phyloP scores from a whole-genome alignment of 2,888 invertebrate genomes.

The Omphaloscelis lunosa region DNA sequence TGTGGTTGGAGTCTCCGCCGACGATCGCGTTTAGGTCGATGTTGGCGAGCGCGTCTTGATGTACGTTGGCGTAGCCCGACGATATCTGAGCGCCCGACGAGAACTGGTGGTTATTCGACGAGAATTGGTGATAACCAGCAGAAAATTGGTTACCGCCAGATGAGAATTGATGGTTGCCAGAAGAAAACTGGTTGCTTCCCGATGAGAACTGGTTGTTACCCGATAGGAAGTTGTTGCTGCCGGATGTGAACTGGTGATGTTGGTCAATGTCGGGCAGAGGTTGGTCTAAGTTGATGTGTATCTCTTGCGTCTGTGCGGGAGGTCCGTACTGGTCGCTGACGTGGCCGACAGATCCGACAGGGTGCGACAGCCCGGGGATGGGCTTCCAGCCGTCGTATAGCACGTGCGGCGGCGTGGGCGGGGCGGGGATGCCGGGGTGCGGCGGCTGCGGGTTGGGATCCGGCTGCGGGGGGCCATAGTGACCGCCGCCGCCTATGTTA shows the following conservation, averaged over 20 bases:
- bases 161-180: conserved; percentile 23
- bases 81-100: conserved; percentile 77
- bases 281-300: conserved; percentile 77
- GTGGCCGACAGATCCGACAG: conserved; percentile 75
- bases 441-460: conserved; percentile 91
- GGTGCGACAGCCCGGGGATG: conserved; percentile 92
- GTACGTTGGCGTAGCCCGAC: conserved; percentile 85
- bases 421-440: conserved; percentile 93
- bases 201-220: conserved; percentile 39
- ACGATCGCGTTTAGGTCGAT: conserved; percentile 85
- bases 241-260: conserved; percentile 64
- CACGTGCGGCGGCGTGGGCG: conserved; percentile 94
- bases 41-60: conserved; percentile 86
- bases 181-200: conserved; percentile 46
- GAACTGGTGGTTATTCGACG: conserved; percentile 34
- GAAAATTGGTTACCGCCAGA: conserved; percentile 52
- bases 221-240: conserved; percentile 38
- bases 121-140: conserved; percentile 27
- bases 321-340: conserved; percentile 82
- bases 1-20: conserved; percentile 87
- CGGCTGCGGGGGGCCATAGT: conserved; percentile 91
- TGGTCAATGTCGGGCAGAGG: conserved; percentile 64
- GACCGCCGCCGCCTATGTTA: conserved; percentile 71
- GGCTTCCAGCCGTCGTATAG: conserved; percentile 97
- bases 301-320: conserved; percentile 75